A percentile compares a stretch with the other conserved stretches of the same genome.
phyloP scores from a whole-genome alignment of 2,797 vertebrate genomes.

The Phataginus tetradactyla region DNA sequence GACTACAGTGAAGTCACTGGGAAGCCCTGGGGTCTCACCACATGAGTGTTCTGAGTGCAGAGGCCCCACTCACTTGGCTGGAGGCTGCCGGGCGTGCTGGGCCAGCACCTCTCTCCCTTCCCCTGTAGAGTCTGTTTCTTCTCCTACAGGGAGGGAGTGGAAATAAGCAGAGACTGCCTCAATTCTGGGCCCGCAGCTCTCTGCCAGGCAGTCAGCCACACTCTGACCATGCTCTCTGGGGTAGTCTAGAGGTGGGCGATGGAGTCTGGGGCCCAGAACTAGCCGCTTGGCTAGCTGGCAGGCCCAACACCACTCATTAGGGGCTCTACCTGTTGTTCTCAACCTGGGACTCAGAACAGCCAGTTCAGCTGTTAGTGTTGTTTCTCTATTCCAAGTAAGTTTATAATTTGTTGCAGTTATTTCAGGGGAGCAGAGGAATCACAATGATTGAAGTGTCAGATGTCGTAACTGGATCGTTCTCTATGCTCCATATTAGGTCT shows the following conservation, averaged over 20 bases:
- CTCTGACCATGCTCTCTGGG: neutral
- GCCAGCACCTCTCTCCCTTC: fast-evolving
- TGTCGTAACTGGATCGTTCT: neutral
- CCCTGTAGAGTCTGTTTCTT: neutral
- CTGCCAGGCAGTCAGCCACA: neutral
- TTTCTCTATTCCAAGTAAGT: neutral
- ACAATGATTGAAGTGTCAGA: neutral
- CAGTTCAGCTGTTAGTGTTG: neutral
- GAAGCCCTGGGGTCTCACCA: neutral
- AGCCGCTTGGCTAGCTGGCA: neutral
- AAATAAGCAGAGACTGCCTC: neutral
- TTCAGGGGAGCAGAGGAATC: neutral
- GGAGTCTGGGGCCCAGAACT: fast-evolving
- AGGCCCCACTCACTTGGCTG: neutral
- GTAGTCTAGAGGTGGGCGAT: neutral
- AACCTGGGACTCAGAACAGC: neutral
- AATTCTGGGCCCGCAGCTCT: neutral
- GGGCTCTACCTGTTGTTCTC: neutral
- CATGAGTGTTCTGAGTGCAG: neutral
- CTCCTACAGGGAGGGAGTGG: neutral
- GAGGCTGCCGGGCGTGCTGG: fast-evolving
- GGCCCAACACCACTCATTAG: neutral
- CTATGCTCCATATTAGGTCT: neutral
- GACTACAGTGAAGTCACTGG: fast-evolving
- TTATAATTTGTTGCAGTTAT: neutral